Percentiles rank a stretch among this genome's conserved stretches.
These are phyloP conservation scores for Cryptosula pallasiana DNA, from an alignment of 2,888 invertebrate species.

Conservation along the genomic window DNA sequence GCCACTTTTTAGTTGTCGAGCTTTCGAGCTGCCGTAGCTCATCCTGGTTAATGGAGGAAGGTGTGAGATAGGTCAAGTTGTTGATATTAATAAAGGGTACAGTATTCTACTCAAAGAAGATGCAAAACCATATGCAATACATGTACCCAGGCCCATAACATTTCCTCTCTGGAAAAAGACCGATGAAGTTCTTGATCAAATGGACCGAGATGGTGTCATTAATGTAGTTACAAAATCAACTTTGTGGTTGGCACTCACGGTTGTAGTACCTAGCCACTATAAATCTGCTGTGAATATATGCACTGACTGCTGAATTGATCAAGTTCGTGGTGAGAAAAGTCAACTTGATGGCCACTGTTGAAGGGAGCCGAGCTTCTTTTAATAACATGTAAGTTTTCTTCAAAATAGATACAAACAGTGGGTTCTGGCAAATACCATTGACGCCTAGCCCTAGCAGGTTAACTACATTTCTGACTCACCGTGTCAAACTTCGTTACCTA, in stretches of 20 bases:
- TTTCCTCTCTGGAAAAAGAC: background rate
- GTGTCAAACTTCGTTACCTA: background rate
- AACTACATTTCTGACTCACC: background rate
- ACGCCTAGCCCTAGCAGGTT: background rate
- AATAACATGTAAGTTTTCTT: background rate
- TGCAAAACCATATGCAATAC: background rate
- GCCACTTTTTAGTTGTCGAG: too few relatives aligned
- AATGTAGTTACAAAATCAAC: background rate
- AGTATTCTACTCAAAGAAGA: too few relatives aligned
- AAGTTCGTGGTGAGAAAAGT: background rate
- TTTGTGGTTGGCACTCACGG: background rate
- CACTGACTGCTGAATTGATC: background rate
- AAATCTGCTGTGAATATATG: background rate
- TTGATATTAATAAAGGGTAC: too few relatives aligned
- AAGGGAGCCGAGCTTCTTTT: background rate
- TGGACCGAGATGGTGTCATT: background rate
- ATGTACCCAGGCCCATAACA: background rate
- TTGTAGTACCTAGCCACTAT: background rate
- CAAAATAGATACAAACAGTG: background rate
- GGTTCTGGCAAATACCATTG: background rate
- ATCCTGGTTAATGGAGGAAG: too few relatives aligned
- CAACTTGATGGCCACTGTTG: background rate
- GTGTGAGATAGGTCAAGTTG: too few relatives aligned
- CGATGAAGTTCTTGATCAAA: background rate
- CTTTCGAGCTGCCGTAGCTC: too few relatives aligned